Evolutionary conservation across 2,888 invertebrate species (phyloP).

Genomic region (Podotricha telesiphe): DNA sequence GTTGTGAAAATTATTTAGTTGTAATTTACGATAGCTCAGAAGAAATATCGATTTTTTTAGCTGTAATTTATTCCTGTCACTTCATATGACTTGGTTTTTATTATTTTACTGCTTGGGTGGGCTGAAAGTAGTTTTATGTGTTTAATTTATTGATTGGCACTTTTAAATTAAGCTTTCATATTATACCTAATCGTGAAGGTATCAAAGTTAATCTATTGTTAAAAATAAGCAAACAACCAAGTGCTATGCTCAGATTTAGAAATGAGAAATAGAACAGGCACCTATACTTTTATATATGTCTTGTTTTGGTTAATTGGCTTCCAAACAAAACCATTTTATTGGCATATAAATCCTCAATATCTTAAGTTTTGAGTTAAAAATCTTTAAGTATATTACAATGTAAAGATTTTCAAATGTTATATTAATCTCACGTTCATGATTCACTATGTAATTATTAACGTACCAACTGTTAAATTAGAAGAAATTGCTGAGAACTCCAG

Average conservation of each 20-base stretch:
- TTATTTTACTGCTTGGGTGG: slow-evolving; percentile 70
- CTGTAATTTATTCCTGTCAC: slow-evolving; percentile 69
- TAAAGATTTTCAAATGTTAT: background rate
- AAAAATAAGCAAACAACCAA: too few species aligned
- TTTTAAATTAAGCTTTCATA: slow-evolving; percentile 16
- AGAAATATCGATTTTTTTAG: slow-evolving; percentile 67
- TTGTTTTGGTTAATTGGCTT: background rate
- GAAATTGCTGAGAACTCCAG: slow-evolving; percentile 14
- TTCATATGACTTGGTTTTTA: slow-evolving; percentile 59
- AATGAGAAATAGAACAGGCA: background rate
- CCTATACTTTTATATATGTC: background rate
- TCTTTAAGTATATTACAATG: background rate
- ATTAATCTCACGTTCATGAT: background rate
- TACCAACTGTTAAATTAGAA: background rate
- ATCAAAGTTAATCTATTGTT: background rate
- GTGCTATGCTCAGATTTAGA: background rate
- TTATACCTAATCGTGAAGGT: background rate
- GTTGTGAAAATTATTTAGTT: slow-evolving; percentile 68
- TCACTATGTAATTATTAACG: background rate
- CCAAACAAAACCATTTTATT: background rate
- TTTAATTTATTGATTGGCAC: slow-evolving; percentile 40
- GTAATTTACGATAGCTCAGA: slow-evolving; percentile 63
- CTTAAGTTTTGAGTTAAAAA: background rate
- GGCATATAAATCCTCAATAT: background rate
- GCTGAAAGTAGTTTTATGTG: slow-evolving; percentile 51